phyloP scores from a whole-genome alignment of 2,888 invertebrate species.

The Pterostichus madidus region DNA sequence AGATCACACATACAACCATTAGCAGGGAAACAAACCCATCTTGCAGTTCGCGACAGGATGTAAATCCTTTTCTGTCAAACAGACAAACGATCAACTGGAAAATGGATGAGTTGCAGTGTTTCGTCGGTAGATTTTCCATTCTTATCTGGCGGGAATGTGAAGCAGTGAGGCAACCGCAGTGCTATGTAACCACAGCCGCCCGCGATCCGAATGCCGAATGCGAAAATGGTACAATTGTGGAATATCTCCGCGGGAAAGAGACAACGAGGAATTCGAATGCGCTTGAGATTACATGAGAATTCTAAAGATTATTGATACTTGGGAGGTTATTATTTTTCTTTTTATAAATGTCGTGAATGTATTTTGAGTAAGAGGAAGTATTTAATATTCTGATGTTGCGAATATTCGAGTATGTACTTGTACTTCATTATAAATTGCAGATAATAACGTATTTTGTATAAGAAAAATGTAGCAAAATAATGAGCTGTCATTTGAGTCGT shows the following conservation, averaged over 20 bases:
- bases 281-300: background rate
- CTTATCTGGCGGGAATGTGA: constrained; percentile 68
- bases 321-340: background rate
- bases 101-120: constrained; percentile 71
- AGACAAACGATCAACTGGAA: constrained; percentile 70
- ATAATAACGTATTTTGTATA: too few species aligned
- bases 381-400: too few species aligned
- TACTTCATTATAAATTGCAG: too few species aligned
- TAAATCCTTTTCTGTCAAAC: constrained; percentile 69
- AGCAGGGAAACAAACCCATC: constrained; percentile 45
- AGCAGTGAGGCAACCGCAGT: background rate
- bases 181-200: background rate
- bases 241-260: background rate
- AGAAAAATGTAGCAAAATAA: too few species aligned
- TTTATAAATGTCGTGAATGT: too few species aligned
- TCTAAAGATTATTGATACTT: constrained; percentile 4
- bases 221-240: background rate
- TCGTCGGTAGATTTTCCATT: constrained; percentile 70
- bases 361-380: too few species aligned
- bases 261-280: background rate
- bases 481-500: too few species aligned
- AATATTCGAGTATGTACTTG: too few species aligned
- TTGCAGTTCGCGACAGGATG: constrained; percentile 61
- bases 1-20: constrained; percentile 32
- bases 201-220: background rate